These are phyloP conservation scores for Seira musarum DNA, from an alignment of 2,888 invertebrate species.

Conservation along the genomic window DNA sequence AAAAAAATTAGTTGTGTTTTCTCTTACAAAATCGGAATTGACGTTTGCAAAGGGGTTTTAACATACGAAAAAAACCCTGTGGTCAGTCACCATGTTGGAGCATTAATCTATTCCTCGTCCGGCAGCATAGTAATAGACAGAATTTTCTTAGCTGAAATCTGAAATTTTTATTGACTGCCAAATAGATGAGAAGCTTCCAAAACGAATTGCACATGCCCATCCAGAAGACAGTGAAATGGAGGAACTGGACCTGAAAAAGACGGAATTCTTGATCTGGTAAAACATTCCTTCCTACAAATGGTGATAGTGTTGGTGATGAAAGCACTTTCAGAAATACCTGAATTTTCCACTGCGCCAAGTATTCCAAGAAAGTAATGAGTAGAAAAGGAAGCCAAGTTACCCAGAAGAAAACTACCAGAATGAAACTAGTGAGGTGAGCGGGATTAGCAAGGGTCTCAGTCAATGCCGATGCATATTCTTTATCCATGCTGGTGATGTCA, in stretches of 20 bases:
- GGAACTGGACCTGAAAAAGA: constrained; percentile 80
- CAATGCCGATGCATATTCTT: constrained; percentile 92
- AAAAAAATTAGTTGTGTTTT: neutral
- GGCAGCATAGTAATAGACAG: constrained; percentile 91
- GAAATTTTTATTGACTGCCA: constrained; percentile 93
- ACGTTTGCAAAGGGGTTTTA: neutral
- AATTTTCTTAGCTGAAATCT: constrained; percentile 89
- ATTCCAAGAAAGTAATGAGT: constrained; percentile 83
- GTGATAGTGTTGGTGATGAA: no score
- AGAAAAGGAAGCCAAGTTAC: constrained; percentile 96
- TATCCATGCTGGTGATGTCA: constrained; percentile 91
- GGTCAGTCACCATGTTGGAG: constrained; percentile 66
- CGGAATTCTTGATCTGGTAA: no score
- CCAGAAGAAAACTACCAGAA: constrained; percentile 92
- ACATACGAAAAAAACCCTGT: constrained; percentile 52
- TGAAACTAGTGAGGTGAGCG: constrained; percentile 96
- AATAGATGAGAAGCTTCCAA: constrained; percentile 94
- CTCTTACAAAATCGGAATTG: neutral
- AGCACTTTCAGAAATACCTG: constrained; percentile 52
- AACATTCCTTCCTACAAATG: no score
- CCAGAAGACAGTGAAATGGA: constrained; percentile 96
- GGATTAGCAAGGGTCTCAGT: constrained; percentile 79
- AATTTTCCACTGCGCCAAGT: constrained; percentile 71
- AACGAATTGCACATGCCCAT: constrained; percentile 94
- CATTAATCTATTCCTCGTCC: constrained; percentile 82